These are phyloP conservation scores for Panzeria rudis DNA, from an alignment of 2,888 invertebrate genomes.

Conservation along the genomic window DNA sequence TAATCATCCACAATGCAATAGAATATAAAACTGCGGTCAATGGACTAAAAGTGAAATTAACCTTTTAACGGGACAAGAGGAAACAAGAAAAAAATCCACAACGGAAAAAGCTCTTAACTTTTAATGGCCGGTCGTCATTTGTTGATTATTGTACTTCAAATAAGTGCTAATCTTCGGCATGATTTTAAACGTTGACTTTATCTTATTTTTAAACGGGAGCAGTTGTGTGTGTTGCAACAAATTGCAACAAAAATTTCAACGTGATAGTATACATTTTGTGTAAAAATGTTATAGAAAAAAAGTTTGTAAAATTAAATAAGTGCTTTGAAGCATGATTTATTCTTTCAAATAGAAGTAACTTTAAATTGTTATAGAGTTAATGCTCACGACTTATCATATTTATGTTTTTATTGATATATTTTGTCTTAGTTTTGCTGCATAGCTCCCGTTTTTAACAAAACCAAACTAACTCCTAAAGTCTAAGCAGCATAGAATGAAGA, in stretches of 20 bases:
- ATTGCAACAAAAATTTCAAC: not conserved
- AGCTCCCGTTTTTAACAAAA: no score
- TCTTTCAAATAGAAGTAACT: no score
- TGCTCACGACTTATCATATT: no score
- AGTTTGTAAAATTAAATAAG: not conserved
- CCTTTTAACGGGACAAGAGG: not conserved
- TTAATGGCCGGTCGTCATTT: slow-evolving; percentile 56
- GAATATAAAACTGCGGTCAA: slow-evolving; percentile 73
- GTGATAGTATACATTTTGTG: not conserved
- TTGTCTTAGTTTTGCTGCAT: no score
- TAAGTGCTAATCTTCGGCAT: slow-evolving; percentile 60
- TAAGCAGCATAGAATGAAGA: no score
- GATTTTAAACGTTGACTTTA: slow-evolving; percentile 40
- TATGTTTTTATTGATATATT: no score
- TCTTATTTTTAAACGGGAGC: not conserved
- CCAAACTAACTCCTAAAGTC: no score
- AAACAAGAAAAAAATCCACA: not conserved
- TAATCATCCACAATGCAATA: slow-evolving; percentile 61
- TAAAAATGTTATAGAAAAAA: not conserved
- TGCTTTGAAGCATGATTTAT: not conserved
- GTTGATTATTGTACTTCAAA: slow-evolving; percentile 59
- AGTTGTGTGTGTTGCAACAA: not conserved
- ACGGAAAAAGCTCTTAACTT: slow-evolving; percentile 56
- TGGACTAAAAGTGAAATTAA: slow-evolving; percentile 38
- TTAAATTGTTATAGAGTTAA: no score